Base-by-base conservation (phyloP, 2,113 vertebrate species). In the Cynopterus brachyotis region DNA sequence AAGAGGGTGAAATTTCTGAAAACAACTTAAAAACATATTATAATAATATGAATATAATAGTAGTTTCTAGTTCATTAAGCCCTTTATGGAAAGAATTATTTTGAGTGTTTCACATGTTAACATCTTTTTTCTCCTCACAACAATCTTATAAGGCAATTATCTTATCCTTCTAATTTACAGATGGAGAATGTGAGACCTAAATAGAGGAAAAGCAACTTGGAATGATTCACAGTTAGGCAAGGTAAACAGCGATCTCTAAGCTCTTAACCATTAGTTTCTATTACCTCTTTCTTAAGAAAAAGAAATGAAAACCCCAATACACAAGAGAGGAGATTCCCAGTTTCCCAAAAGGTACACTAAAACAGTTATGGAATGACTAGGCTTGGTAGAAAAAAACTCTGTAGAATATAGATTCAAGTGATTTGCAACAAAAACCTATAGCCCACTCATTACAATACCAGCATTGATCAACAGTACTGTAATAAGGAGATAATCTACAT, bases 141-240 rank as follows among this genome's bases (percentile, higher is more conserved):
- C 3, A 93, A 87, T 86, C 69, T 35, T 88, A 9, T 67, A 76
- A 89, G 60, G n/a, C 20, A 97, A 95, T 83, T 84, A 80, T 94
- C 55, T 91, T 73, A 80, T 45, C 59, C 73, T 35, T 19, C 50
- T 57, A 69, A 81, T 62, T 90, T 78, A 75, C 0, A 69, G 17
- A 79, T 75, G 20, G 92, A 69, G 78, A 78, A 86, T 89, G 32
- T 75, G 55, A 95, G 62, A 86, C 22, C 69, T 16, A 92, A 24
- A 78, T n/a, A 86, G 11, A 94, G 53, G 57, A 59, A 66, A 92
- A 28, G 59, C 35, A 93, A 88, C 24, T 83, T 87, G 7, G 47
- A 5, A 12, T 55, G 80, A 85, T 79, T 37, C 42, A 73, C 9
- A 78, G 47, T 53, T 80, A 79, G 45, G 11, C 32, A 78, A 92